A percentile compares a stretch with the other conserved stretches of the same genome.
These are phyloP conservation scores for Sturnus vulgaris DNA, from an alignment of 2,113 vertebrate genomes.

Conservation along the genomic window DNA sequence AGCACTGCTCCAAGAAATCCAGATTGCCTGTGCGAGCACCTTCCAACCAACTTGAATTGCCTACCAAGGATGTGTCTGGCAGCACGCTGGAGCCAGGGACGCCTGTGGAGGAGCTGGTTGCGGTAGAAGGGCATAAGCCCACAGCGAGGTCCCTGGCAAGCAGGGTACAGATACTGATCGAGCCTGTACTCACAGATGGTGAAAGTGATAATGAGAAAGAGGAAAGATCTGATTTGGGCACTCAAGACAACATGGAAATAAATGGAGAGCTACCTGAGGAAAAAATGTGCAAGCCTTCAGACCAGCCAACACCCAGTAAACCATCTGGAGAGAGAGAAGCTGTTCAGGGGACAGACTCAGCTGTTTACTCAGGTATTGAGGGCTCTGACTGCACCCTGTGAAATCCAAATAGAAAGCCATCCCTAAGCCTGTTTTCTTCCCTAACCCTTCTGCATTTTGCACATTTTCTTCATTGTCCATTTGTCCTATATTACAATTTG, in stretches of 20 bases:
- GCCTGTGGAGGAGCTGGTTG: neutral
- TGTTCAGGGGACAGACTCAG: neutral
- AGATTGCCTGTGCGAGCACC: constrained; percentile 53
- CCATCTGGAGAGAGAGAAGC: neutral
- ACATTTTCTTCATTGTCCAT: neutral
- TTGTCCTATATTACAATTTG: neutral
- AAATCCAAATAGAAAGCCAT: neutral
- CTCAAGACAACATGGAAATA: neutral
- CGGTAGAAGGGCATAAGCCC: neutral
- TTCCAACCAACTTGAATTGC: neutral
- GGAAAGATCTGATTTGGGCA: neutral
- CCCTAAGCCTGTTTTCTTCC: neutral
- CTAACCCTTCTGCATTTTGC: neutral
- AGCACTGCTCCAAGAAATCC: constrained; percentile 50
- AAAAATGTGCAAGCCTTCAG: neutral
- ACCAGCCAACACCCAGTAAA: neutral
- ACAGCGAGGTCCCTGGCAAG: neutral
- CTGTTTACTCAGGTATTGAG: constrained; percentile 56
- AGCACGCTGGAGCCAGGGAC: neutral
- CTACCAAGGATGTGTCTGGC: neutral
- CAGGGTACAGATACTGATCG: constrained; percentile 61
- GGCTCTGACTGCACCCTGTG: neutral
- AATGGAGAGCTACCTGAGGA: neutral
- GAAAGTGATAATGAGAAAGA: neutral
- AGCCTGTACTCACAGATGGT: constrained; percentile 50